Conservation (phyloP, 2,888 invertebrate species). For the Sinodicranocentrus sp. region DNA sequence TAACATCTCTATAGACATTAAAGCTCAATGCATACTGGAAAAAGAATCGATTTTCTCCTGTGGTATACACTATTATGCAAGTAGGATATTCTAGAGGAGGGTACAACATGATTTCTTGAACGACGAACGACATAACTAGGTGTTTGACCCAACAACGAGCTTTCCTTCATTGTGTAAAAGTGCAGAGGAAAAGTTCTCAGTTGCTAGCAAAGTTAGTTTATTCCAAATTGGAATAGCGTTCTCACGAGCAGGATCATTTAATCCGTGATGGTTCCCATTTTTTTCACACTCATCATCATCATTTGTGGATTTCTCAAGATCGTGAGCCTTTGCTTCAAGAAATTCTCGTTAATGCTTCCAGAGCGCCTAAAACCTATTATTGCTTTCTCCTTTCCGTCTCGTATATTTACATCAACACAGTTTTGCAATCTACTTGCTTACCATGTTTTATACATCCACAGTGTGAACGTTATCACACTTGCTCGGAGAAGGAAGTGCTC, state of each 20-base stretch:
- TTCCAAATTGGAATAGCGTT: slow-evolving; percentile 55
- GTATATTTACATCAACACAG: slow-evolving; percentile 14
- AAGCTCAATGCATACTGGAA: no score
- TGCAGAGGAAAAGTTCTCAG: slow-evolving; percentile 28
- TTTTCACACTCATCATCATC: slow-evolving; percentile 73
- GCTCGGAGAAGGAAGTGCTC: background rate
- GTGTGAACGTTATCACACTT: background rate
- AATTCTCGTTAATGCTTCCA: slow-evolving; percentile 37
- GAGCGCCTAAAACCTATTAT: slow-evolving; percentile 28
- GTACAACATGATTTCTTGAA: no score
- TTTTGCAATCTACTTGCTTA: slow-evolving; percentile 25
- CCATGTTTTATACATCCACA: slow-evolving; percentile 40
- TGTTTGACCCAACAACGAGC: no score
- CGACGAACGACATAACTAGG: no score
- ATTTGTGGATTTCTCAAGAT: slow-evolving; percentile 68
- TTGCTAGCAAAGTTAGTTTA: slow-evolving; percentile 21
- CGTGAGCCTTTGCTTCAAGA: slow-evolving; percentile 1
- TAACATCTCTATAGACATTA: no score
- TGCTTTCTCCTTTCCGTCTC: background rate
- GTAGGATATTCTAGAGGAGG: no score
- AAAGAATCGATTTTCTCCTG: no score
- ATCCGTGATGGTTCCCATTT: slow-evolving; percentile 70
- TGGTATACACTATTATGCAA: no score
- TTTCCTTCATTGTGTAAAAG: slow-evolving; percentile 40
- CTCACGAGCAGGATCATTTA: slow-evolving; percentile 72